phyloP scores from a whole-genome alignment of 1,140 invertebrate species.

The Eupeodes corollae region DNA sequence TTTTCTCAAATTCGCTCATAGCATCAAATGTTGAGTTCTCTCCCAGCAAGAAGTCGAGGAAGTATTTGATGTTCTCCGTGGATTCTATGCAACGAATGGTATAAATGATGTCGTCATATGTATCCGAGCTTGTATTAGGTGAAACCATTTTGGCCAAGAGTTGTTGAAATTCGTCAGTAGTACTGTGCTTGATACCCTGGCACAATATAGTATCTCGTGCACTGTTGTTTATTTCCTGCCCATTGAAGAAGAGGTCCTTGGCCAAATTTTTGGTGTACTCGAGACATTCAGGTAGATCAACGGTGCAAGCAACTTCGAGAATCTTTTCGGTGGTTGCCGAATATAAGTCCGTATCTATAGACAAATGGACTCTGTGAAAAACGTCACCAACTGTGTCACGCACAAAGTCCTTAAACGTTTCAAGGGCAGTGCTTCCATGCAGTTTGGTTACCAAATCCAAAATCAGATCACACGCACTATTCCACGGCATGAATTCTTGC shows the following conservation, averaged over 20 bases:
- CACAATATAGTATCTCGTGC: conserved; percentile 18
- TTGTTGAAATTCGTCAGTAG: conserved; percentile 15
- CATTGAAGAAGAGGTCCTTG: conserved; percentile 19
- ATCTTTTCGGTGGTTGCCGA: conserved; percentile 6
- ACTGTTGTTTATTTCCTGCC: conserved; percentile 3
- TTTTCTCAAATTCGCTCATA: conserved; percentile 16
- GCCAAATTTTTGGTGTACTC: conserved; percentile 15
- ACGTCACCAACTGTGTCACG: conserved; percentile 18
- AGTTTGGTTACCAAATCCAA: conserved; percentile 13
- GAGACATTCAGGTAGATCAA: conserved; percentile 22
- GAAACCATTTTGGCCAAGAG: conserved; percentile 12
- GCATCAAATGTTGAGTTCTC: conserved; percentile 17
- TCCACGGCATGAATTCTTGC: conserved; percentile 46
- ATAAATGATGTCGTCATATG: conserved; percentile 24
- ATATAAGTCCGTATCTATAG: conserved; percentile 1
- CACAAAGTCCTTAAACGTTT: conserved; percentile 24
- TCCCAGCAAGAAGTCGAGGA: conserved; percentile 20
- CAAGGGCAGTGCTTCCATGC: conserved; percentile 34
- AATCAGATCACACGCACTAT: conserved; percentile 14
- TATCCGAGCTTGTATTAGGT: conserved; percentile 10
- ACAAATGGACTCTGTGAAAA: conserved; percentile 15
- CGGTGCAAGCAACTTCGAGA: conserved; percentile 17
- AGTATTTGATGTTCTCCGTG: conserved; percentile 14
- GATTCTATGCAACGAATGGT: conserved; percentile 24
- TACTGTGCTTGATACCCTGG: conserved; percentile 17